Conservation (phyloP, 2,888 invertebrate genomes). For the Ophioninae sp. region DNA sequence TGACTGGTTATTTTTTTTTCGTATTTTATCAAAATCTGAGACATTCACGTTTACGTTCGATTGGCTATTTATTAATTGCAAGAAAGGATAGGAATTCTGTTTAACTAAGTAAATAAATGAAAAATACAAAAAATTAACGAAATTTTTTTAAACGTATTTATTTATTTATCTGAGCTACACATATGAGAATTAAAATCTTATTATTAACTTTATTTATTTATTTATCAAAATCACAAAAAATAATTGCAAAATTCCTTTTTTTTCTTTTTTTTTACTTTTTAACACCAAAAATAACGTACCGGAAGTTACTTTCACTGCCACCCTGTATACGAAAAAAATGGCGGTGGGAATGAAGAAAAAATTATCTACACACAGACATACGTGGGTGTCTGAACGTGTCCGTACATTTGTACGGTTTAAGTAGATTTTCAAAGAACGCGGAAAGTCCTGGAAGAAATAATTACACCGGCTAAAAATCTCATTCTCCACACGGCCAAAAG, state of each 20-base stretch:
- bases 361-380: not conserved
- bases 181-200: no score
- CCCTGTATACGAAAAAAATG: not conserved
- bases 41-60: not conserved
- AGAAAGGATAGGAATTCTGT: not conserved
- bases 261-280: no score
- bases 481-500: slow-evolving; percentile 46
- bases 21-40: not conserved
- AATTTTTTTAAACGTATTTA: no score
- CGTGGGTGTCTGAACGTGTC: not conserved
- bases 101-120: not conserved
- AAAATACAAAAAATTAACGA: no score
- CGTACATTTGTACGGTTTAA: slow-evolving; percentile 26
- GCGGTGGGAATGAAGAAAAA: not conserved
- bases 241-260: no score
- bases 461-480: slow-evolving; percentile 70
- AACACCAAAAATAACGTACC: no score
- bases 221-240: no score
- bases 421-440: slow-evolving; percentile 50
- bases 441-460: slow-evolving; percentile 67
- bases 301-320: no score
- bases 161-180: no score
- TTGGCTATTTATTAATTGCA: not conserved
- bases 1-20: not conserved
- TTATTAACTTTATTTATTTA: no score